Conservation (phyloP, 92 coral and sea anemone species). For the Porites rus region DNA sequence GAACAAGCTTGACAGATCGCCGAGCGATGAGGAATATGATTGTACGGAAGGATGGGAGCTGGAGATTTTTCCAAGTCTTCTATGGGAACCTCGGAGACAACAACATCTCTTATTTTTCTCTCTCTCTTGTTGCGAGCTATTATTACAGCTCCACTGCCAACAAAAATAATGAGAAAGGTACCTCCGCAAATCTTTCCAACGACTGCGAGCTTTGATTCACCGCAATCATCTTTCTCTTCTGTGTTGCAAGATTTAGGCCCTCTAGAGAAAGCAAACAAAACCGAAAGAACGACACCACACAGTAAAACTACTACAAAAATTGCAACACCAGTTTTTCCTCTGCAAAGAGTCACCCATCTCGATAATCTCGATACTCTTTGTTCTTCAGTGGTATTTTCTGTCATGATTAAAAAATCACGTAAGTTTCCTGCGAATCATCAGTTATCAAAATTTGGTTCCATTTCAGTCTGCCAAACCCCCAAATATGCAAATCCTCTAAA, state of each 20-base stretch:
- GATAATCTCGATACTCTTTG: background rate
- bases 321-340: no score
- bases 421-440: background rate
- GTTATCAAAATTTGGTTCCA: background rate
- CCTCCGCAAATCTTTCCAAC: background rate
- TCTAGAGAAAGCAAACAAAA: background rate
- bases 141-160: background rate
- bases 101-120: constrained; percentile 30
- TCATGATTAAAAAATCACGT: background rate
- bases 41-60: constrained; percentile 18
- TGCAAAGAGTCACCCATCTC: background rate
- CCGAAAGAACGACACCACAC: background rate
- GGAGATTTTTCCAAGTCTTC: constrained; percentile 71
- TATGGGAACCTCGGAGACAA: constrained; percentile 64
- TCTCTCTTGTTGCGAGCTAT: constrained; percentile 3
- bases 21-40: background rate
- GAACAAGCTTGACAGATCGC: background rate
- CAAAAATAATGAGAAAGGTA: background rate
- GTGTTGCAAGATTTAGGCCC: background rate
- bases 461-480: background rate
- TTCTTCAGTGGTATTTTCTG: background rate
- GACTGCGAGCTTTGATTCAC: background rate
- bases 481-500: no score
- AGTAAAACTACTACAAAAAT: background rate
- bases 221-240: background rate